Base-by-base conservation (phyloP, 2,797 vertebrate genomes). In the Argentina silus region DNA sequence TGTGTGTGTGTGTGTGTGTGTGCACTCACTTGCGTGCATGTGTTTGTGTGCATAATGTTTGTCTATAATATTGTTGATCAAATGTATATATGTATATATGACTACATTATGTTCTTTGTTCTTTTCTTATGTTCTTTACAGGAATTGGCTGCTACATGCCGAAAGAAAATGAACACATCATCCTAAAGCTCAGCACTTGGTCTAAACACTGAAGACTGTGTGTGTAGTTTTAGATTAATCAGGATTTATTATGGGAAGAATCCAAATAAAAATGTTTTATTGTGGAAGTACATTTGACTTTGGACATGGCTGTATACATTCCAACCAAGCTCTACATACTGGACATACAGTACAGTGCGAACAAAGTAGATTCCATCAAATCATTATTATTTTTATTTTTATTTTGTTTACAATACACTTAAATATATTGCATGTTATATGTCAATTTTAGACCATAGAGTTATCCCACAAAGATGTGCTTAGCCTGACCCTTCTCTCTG, bases 141-240 rank as follows among this genome's bases (percentile, higher is more conserved):
- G 89, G 89, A 72, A 72, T 91, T 0, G 84, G 88, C 77, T 92
- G 91, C 78, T 92, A 91, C 78, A 79, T 2, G 67, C 88, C 82
- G 0, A 67, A 74, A 78, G 75, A 44, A 36, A 62, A 88, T 2
- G 87, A 93, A 60, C 83, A 90, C 67, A 86, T 93, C 60, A n/a
- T 93, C 70, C 84, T 93, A 0, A 87, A 79, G 69, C 88, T 89
- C 78, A 90, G 77, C 70, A 86, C 60, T 6, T 85, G 83, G 87
- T 7, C 63, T 17, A 44, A 70, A 55, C 62, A 78, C 27, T 23
- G 67, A 75, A 15, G 47, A 21, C 12, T 45, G 17, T 9, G 62
- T 44, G 14, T 48, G 7, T 21, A 12, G 17, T 47, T 19, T 21
- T 8, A 47, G 17, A 47, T 47, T 47, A 11, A 19, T 8, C 44